Evolutionary conservation across 2,888 invertebrate genomes (phyloP), one percentile per base, ranked within the genome.

Genomic region (Hedychridium roseum): DNA sequence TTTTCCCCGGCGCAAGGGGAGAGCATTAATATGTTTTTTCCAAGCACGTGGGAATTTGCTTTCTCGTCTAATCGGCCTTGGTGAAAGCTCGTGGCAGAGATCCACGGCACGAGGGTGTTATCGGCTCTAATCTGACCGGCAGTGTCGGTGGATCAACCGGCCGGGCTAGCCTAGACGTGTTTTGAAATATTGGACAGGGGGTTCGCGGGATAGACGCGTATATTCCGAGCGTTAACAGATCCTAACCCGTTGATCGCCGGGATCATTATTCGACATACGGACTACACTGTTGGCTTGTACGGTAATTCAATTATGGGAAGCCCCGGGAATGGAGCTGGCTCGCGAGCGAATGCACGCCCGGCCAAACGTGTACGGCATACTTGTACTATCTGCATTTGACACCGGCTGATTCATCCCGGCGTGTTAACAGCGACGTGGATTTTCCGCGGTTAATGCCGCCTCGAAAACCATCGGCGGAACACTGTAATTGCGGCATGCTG

Each of bases 321-420:
- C n/a, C n/a, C n/a, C n/a, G n/a, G n/a, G n/a, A n/a, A 47, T 28
- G 21, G 34, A 41, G 28, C 20, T 20, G 21, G 39, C 39, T 27
- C 44, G 30, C 53, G 46, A 49, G 51, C 46, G 52, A 41, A 47
- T 36, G 48, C 49, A 46, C 49, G 50, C 55, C 42, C 53, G 5
- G 14, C 7, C 20, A 16, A 35, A 50, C 60, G 57, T 68, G 64
- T 63, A 64, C 52, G 59, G 66, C 65, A 65, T 64, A 66, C 71
- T 68, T 64, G 66, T 66, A 66, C 68, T 69, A 73, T 71, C 71
- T 74, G 74, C 67, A 71, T 73, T 71, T 72, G 70, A 74, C 70
- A 67, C 66, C 63, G 60, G 59, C 64, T 66, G 64, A 73, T 68
- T 70, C 68, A 63, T 62, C 57, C 60, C 46, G 53, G 47, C 57